Evolutionary conservation across 2,113 vertebrate genomes (phyloP).

Genomic region (Prolemur simus): DNA sequence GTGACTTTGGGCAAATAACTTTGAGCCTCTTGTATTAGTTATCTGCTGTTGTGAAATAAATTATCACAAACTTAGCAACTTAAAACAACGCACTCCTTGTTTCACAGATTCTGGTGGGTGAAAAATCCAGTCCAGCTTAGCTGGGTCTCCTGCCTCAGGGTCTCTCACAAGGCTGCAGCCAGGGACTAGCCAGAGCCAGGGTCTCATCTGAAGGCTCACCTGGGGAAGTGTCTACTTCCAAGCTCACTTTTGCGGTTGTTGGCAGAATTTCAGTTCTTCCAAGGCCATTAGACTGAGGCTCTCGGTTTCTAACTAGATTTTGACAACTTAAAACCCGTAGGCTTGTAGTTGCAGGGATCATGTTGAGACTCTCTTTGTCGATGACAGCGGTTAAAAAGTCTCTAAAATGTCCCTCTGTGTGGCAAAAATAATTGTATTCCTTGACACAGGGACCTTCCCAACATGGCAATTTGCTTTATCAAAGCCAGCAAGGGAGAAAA

Average conservation of each 20-base stretch:
- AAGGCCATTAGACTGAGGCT: neutral
- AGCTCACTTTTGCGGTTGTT: neutral
- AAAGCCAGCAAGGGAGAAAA: neutral
- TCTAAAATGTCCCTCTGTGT: neutral
- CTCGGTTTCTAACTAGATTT: neutral
- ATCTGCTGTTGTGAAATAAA: neutral
- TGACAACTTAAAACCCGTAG: neutral
- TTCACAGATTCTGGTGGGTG: neutral
- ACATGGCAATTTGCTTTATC: neutral
- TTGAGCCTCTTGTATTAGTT: neutral
- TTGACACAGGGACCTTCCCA: neutral
- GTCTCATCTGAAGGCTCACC: neutral
- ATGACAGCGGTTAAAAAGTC: neutral
- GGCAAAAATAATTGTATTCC: neutral
- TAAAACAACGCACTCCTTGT: neutral
- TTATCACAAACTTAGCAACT: neutral
- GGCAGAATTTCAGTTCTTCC: neutral
- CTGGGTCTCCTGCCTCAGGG: neutral
- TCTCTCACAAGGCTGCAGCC: neutral
- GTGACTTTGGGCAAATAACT: neutral
- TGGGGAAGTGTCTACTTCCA: neutral
- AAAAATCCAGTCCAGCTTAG: neutral
- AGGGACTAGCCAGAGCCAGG: neutral
- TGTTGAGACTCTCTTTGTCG: neutral
- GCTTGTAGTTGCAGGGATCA: neutral